Evolutionary conservation across 2,113 vertebrate genomes (phyloP), one percentile per base, ranked within the genome.

Genomic region (Pterophyllum scalare): DNA sequence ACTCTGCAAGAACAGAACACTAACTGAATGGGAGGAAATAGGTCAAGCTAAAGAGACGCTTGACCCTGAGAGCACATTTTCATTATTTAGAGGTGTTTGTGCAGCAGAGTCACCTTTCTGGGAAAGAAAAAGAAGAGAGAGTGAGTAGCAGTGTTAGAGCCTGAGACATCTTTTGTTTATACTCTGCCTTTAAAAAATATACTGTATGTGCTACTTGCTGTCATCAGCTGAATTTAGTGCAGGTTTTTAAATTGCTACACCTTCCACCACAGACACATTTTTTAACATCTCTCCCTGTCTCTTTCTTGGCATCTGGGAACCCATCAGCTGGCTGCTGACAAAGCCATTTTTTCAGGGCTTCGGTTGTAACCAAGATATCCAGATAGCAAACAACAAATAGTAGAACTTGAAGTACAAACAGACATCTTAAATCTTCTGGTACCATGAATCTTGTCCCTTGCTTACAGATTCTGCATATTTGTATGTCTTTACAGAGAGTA

Each of bases 11-110:
- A 65, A 75, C 80, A 59, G 22, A 58, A 31, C 60, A 88, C 80
- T 88, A 85, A 87, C 85, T 85, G 83, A 88, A 80, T 86, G 74
- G 33, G 59, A 81, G 64, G 61, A 89, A 80, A 83, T 60, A 49
- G 76, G 81, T 75, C 65, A 24, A 78, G 81, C 79, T 87, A 77
- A 90, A 89, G 70, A 86, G 62, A 57, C 7, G 17, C 67, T 85
- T 92, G 91, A 91, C 89, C 91, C 86, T 79, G 46, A 38, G 58
- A 82, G 65, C 61, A 38, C 64, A 49, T 83, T 88, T 90, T 90
- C 67, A 86, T 93, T 90, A 92, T 90, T 90, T 77, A 88, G 59
- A 84, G 59, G 31, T 59, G 62, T 79, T 81, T 87, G 70, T 88
- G 75, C 28, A 10, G 56, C 76, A 57, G 28, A 84, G 91, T 84